These are phyloP conservation scores for Rhopalosiphum padi DNA, from an alignment of 1,140 invertebrate genomes.

Conservation along the genomic window DNA sequence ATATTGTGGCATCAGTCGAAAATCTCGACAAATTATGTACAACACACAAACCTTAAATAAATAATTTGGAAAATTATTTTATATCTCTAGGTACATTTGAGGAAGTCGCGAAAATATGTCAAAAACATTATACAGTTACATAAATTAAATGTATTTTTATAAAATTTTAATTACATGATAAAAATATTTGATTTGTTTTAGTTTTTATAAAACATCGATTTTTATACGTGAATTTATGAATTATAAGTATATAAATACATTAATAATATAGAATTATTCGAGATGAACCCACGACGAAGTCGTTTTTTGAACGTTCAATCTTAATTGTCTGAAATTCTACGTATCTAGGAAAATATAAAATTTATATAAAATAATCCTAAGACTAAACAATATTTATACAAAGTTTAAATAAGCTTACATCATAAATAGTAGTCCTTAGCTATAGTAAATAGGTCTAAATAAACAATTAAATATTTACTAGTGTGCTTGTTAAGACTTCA, in stretches of 20 bases:
- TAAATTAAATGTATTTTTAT: background rate
- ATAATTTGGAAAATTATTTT: no score
- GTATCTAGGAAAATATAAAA: background rate
- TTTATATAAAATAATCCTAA: background rate
- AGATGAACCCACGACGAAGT: background rate
- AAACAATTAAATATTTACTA: background rate
- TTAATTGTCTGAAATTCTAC: background rate
- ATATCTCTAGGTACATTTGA: no score
- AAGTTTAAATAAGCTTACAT: background rate
- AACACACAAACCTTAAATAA: no score
- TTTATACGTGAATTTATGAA: background rate
- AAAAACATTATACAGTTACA: background rate
- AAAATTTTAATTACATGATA: background rate
- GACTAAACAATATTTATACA: background rate
- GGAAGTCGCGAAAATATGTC: no score
- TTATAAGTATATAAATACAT: background rate
- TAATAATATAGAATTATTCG: no score
- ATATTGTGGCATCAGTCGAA: background rate
- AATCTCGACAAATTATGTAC: no score
- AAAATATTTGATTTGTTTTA: background rate
- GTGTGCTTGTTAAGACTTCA: background rate
- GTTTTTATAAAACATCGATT: background rate
- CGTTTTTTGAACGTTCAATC: background rate
- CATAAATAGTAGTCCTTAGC: background rate
- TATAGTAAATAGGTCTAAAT: background rate